Base-by-base conservation (phyloP, 1,140 invertebrate genomes). In the Orius insidiosus region DNA sequence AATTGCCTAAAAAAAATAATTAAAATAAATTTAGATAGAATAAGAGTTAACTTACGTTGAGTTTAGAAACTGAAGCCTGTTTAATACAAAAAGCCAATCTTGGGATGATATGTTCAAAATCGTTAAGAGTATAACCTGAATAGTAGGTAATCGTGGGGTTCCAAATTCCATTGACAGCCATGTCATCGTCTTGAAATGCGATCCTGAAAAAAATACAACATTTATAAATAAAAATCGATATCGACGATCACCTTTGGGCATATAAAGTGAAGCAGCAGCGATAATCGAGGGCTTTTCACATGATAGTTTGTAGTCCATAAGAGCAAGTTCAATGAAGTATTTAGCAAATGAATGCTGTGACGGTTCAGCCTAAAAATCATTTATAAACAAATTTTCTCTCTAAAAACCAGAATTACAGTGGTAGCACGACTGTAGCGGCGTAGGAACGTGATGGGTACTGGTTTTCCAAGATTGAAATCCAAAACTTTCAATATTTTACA, bases 391-490 rank as follows among this genome's bases (percentile, higher is more conserved):
- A n/a, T n/a, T n/a, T n/a, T n/a, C n/a, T n/a, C n/a, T n/a, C n/a
- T n/a, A 24, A 24, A 24, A 24, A 4, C 7, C 3, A 24, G 24
- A 24, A 24, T 4, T 24, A 24, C 24, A 3, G 24, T 24, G 24
- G 24, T 24, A 7, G 24, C 24, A 24, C 24, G 24, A 24, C 24
- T 24, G 24, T 24, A 24, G 7, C 24, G 24, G 24, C 24, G 68
- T 9, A 97, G 65, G 59, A 97, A 97, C 59, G 87, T 84, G 15
- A 95, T 65, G 1, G 87, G 80, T 42, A 88, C 65, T 2, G 92
- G 90, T 57, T 79, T 71, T 11, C 85, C 80, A 36, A 97, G 69
- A 53, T 77, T 77, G 59, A 82, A 96, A 48, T 85, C 70, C 7
- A 96, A 62, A 1, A 66, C 68, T 48, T 67, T 70, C 11, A 94